Evolutionary conservation across 2,888 invertebrate genomes (phyloP).

Genomic region (Fragum sueziense): DNA sequence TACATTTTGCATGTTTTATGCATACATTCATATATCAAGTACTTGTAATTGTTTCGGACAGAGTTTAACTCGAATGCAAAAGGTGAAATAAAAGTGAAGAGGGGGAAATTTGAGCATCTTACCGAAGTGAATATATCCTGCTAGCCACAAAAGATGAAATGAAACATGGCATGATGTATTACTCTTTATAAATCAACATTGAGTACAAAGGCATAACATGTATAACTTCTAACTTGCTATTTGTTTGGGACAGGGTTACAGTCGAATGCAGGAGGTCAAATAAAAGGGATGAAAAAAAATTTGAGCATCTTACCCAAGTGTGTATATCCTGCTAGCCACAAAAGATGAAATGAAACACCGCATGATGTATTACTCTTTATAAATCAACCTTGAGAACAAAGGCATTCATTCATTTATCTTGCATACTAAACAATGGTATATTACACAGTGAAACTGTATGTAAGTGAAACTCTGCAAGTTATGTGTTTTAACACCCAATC

Average conservation of each 20-base stretch:
- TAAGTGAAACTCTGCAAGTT: conserved; percentile 7
- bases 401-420: not conserved
- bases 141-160: no score
- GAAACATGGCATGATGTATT: no score
- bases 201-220: no score
- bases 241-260: no score
- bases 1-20: no score
- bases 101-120: not conserved
- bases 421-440: not conserved
- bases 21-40: no score
- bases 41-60: no score
- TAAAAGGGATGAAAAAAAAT: not conserved
- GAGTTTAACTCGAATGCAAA: not conserved
- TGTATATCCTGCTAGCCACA: not conserved
- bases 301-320: not conserved
- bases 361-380: not conserved
- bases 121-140: no score
- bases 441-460: no score
- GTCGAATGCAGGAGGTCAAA: not conserved
- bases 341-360: not conserved
- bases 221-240: no score
- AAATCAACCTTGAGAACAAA: not conserved
- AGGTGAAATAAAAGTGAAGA: not conserved
- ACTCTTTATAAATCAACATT: no score
- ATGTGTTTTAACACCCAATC: conserved; percentile 9